Evolutionary conservation across 23 tunicate species (phyloP), one percentile per base, ranked within the genome.

Genomic region (Corella eumyota): DNA sequence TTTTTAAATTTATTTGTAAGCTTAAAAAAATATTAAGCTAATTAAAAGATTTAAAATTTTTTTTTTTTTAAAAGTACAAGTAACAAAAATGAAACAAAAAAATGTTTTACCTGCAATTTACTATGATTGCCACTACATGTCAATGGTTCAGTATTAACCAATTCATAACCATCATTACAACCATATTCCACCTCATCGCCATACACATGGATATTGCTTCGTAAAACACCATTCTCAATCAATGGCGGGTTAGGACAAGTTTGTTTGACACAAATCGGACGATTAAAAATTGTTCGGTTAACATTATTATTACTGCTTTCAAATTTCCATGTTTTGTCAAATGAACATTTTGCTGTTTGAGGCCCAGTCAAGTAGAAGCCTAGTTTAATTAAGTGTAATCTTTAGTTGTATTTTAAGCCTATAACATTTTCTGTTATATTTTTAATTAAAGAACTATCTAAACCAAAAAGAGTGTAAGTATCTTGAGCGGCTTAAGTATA

Each of bases 121-220:
- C 57, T 27, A 7, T 51, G 11, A 51, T 51, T 51, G 11, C 27
- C 20, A 19, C 27, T 51, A 19, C 57, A 51, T n/a, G 57, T 51
- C 6, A 51, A 5, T 6, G 22, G 22, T 19, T 51, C 46, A 2
- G 58, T 73, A n/a, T 17, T 32, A 24, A 9, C 44, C 33, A 54
- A 50, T 32, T 68, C 85, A 30, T 77, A 51, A 1, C 75, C 75
- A 26, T 5, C 50, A 21, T 77, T 48, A 34, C 96, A 78, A 2
- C 17, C 58, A 36, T 72, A 88, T 11, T 24, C 30, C 6, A 88
- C 90, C 1, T 17, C 58, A 58, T 78, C 90, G 9, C 74, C 81
- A 34, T 72, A 67, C 36, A 69, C 31, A 52, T 67, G 62, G 36
- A 61, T 60, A 17, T 38, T 66, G 6, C 15, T 27, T 17, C 5